A percentile compares a stretch with the other conserved stretches of the same genome.
phyloP scores from a whole-genome alignment of 1,140 invertebrate species.

The Anastatus disparis region DNA sequence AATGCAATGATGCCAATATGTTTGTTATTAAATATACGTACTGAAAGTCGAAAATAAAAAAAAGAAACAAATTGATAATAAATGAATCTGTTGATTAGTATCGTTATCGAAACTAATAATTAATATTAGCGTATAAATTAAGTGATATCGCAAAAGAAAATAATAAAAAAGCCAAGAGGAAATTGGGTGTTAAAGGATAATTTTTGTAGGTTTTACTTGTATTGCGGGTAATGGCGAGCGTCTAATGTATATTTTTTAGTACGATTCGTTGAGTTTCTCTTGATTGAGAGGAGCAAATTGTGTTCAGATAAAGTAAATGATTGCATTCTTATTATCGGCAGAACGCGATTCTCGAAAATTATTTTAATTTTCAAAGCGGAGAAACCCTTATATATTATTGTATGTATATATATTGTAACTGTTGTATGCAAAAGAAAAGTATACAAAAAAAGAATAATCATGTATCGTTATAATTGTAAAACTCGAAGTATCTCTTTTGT shows the following conservation, averaged over 20 bases:
- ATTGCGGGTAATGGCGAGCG: conserved; percentile 5
- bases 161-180: not conserved
- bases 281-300: not conserved
- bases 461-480: conserved; percentile 6
- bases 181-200: not conserved
- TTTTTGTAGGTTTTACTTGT: conserved; percentile 22
- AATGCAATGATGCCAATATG: conserved; percentile 23
- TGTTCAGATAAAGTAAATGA: conserved; percentile 20
- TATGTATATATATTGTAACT: conserved; percentile 22
- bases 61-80: conserved; percentile 32
- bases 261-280: conserved; percentile 25
- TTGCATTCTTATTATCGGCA: conserved; percentile 8
- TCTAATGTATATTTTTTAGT: conserved; percentile 30
- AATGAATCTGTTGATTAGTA: conserved; percentile 32
- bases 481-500: conserved; percentile 12
- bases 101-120: conserved; percentile 24
- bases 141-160: conserved; percentile 16
- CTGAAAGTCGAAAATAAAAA: conserved; percentile 13
- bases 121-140: conserved; percentile 15
- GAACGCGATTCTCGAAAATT: not conserved
- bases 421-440: conserved; percentile 2
- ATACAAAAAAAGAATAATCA: too few species aligned
- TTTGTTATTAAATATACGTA: conserved; percentile 26
- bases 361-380: conserved; percentile 25
- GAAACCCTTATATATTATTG: not conserved